These are phyloP conservation scores for Psilopsiagon aymara DNA, from an alignment of 2,113 vertebrate genomes.

Conservation along the genomic window DNA sequence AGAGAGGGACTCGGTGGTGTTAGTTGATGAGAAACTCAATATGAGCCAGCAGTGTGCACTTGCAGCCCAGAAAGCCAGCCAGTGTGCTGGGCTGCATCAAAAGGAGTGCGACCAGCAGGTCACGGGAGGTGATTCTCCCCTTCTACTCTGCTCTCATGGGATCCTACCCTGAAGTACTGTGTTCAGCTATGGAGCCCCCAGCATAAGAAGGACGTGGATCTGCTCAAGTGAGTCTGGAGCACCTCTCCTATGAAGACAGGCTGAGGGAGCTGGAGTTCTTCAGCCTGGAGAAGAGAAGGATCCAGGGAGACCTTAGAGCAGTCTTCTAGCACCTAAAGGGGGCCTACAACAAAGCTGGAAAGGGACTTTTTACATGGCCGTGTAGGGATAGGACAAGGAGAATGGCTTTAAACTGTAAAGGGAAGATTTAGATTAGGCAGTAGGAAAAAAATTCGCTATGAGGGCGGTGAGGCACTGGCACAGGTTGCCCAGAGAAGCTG, in stretches of 20 bases:
- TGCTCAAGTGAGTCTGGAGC: not conserved
- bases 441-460: not conserved
- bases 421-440: not conserved
- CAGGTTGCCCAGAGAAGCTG: not conserved
- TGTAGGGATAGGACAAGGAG: not conserved
- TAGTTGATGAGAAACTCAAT: not conserved
- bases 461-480: not conserved
- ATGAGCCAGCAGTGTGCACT: not conserved
- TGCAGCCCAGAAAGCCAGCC: not conserved
- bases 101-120: not conserved
- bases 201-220: not conserved
- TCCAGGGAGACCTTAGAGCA: not conserved
- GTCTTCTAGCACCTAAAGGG: not conserved
- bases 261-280: not conserved
- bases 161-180: not conserved
- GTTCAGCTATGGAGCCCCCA: not conserved
- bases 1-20: not conserved
- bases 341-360: not conserved
- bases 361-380: not conserved
- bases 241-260: not conserved
- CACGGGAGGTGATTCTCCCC: not conserved
- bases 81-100: not conserved
- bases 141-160: not conserved
- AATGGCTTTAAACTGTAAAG: not conserved
- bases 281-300: not conserved